phyloP scores from a whole-genome alignment of 2,113 vertebrate species.

The Pungitius pungitius region DNA sequence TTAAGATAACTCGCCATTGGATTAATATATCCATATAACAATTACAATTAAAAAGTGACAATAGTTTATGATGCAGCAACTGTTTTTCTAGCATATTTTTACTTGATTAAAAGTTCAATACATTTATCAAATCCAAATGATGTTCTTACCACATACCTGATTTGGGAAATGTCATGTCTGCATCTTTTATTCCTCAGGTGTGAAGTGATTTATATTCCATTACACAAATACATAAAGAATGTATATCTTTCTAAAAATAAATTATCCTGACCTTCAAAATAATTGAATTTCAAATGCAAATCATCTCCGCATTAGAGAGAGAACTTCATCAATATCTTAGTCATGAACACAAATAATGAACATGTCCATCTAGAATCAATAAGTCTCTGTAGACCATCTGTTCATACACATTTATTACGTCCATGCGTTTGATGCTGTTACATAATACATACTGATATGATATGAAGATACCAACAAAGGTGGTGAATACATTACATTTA shows the following conservation, averaged over 20 bases:
- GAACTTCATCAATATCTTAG: conserved; percentile 75
- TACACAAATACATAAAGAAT: conserved; percentile 75
- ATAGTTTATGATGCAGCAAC: conserved; percentile 66
- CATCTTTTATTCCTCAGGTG: conserved; percentile 78
- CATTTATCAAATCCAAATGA: conserved; percentile 77
- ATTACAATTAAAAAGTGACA: conserved; percentile 60
- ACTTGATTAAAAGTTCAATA: conserved; percentile 64
- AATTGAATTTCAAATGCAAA: conserved; percentile 81
- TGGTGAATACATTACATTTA: conserved; percentile 1
- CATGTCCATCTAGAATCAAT: conserved; percentile 71
- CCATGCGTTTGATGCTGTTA: background rate
- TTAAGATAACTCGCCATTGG: conserved; percentile 5
- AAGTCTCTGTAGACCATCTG: conserved; percentile 42
- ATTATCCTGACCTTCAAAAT: conserved; percentile 82
- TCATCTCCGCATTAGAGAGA: conserved; percentile 49
- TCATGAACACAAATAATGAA: conserved; percentile 74
- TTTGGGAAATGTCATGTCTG: conserved; percentile 78
- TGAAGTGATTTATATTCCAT: conserved; percentile 78
- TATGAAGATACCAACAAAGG: background rate
- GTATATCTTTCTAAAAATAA: conserved; percentile 74
- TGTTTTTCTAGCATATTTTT: conserved; percentile 71
- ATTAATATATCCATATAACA: background rate
- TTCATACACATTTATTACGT: conserved; percentile 2
- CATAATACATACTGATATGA: background rate
- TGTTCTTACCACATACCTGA: conserved; percentile 70